Base-by-base conservation (phyloP, 2,888 invertebrate species). In the Drosophila mercatorum region DNA sequence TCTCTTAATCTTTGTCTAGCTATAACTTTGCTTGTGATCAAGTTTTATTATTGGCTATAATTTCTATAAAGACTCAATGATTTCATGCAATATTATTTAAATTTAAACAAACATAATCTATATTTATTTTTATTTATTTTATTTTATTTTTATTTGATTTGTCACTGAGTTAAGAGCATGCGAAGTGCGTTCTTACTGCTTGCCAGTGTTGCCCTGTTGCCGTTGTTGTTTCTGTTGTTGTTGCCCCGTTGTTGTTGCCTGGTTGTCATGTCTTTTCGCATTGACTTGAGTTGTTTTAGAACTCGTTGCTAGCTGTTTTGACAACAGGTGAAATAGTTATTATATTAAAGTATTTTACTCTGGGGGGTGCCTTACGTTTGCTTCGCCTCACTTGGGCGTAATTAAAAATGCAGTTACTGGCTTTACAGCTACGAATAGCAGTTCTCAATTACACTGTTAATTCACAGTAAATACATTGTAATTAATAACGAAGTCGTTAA, bases 381-480 rank as follows among this genome's bases (percentile, higher is more conserved):
- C n/a, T 59, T 49, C 14, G 28, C 2, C 31, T 31, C n/a, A 10
- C 12, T 41, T 38, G n/a, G 61, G 31, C 36, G 12, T 36, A 62
- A 72, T 68, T 72, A 68, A 68, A 72, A 72, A 62, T 68, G 67
- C 72, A 72, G 62, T 72, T 59, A 44, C 41, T 34, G 26, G 64
- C 56, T 56, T 43, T 49, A 64, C 68, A 55, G 70, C 70, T 71
- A 70, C 26, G 22, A 12, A 22, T 41, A 65, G 31, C 53, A 59
- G 70, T 51, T 64, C 58, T 65, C 44, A 59, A 55, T 65, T 58
- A 62, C 62, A 62, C 40, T 26, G 40, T 8, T 28, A 57, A 65
- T 31, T 41, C n/a, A 38, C 22, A 26, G 22, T 46, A 38, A 31
- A 17, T 28, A 60, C 34, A 49, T 34, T 51, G 26, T 53, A 14